phyloP scores from a whole-genome alignment of 2,888 invertebrate genomes.

The Pomacea canaliculata region DNA sequence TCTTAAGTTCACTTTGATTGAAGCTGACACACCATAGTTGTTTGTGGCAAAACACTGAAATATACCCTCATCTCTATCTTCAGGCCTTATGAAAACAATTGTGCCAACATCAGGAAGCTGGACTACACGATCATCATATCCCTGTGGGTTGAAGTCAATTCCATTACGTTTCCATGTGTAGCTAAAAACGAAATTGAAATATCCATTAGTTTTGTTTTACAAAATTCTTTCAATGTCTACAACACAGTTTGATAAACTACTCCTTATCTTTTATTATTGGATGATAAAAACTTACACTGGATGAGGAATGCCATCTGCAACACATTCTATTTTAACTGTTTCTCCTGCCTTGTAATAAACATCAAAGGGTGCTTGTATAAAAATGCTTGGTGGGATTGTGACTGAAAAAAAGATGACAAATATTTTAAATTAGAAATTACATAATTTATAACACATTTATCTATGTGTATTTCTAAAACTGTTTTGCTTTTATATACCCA shows the following conservation, averaged over 20 bases:
- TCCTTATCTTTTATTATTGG: too few species aligned
- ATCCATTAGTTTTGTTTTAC: background rate
- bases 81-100: constrained; percentile 87
- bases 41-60: constrained; percentile 96
- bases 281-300: constrained; percentile 80
- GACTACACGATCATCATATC: constrained; percentile 93
- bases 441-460: too few species aligned
- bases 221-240: background rate
- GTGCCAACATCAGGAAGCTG: constrained; percentile 92
- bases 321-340: constrained; percentile 88
- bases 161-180: constrained; percentile 95
- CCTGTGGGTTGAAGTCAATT: constrained; percentile 92
- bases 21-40: constrained; percentile 92
- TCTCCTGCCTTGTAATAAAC: constrained; percentile 72
- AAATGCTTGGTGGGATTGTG: constrained; percentile 54
- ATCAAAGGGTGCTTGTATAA: constrained; percentile 42
- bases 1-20: constrained; percentile 72
- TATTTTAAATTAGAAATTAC: background rate
- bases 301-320: constrained; percentile 94
- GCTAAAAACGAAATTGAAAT: constrained; percentile 49
- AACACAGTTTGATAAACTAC: too few species aligned
- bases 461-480: too few species aligned
- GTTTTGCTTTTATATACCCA: too few species aligned
- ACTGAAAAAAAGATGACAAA: constrained; percentile 21
- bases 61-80: constrained; percentile 92